These are phyloP conservation scores for Podargus strigoides DNA, from an alignment of 2,797 vertebrate genomes.

Conservation along the genomic window DNA sequence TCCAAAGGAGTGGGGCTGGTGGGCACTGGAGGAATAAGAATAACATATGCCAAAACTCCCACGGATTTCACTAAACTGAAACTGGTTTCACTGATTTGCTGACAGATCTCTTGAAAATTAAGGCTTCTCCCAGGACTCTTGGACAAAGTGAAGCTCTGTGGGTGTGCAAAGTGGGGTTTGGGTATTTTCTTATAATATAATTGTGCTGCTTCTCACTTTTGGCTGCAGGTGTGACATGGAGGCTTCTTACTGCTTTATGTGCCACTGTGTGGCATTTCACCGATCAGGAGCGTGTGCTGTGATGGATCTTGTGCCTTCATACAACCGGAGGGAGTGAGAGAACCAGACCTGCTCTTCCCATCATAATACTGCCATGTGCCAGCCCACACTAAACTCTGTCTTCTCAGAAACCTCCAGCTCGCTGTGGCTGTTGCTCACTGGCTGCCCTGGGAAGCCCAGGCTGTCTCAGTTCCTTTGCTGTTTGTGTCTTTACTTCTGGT, in stretches of 20 bases:
- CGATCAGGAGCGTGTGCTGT: neutral
- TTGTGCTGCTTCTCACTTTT: neutral
- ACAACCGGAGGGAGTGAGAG: neutral
- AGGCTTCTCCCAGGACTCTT: neutral
- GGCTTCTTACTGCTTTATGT: neutral
- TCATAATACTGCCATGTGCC: neutral
- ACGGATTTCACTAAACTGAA: neutral
- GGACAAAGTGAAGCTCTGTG: neutral
- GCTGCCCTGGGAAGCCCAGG: neutral
- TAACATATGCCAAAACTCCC: neutral
- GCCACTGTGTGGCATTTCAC: neutral
- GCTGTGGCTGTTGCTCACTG: rapidly evolving
- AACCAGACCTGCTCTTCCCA: neutral
- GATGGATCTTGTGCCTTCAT: neutral
- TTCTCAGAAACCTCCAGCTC: neutral
- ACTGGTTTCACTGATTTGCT: neutral
- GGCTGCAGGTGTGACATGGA: rapidly evolving
- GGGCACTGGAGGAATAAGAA: neutral
- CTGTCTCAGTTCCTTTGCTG: rapidly evolving
- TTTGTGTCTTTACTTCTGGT: rapidly evolving
- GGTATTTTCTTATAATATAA: too few species aligned
- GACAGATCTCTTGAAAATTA: neutral
- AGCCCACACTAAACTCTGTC: neutral
- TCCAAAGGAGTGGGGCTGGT: neutral
- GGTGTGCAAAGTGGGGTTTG: neutral